Base-by-base conservation (phyloP, 2,888 invertebrate species). In the Siphonodentalium dalli region DNA sequence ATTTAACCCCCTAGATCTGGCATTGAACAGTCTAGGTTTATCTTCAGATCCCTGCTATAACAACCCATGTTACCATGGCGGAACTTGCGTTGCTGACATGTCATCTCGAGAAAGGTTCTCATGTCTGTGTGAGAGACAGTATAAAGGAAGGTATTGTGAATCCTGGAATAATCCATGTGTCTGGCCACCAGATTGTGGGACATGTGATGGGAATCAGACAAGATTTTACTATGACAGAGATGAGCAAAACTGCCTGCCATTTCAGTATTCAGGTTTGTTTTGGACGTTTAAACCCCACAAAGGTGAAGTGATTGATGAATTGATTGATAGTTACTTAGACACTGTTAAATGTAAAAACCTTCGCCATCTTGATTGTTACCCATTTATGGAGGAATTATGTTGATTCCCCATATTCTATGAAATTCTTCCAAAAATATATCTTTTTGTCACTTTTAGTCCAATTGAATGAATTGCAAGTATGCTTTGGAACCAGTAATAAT, bases 201-300 rank as follows among this genome's bases (percentile, higher is more conserved):
- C 58, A 46, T 76, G 76, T 61, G 61, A 64, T 40, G n/a, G n/a
- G n/a, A 58, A 66, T 50, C 61, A 67, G 44, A 61, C 61, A 26
- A 48, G 74, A 40, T 76, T 62, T 44, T 76, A 70, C 58, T 76
- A 72, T 59, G 74, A 75, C 49, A 63, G 66, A 29, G 57, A 67
- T 38, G 53, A 61, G n/a, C 71, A 74, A 50, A 59, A 67, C 44
- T 76, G 76, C 58, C 61, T 65, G 33, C 64, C 68, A 20, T 76
- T 76, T 43, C 71, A 68, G 48, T 75, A 68, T 44, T 67, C 74
- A 54, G 74, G 74, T 74, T 52, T 42, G 53, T 41, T 11, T n/a
- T 4, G n/a, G 15, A 20, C 34, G 15, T 23, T 5, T 5, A 9
- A 11, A n/a, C 31, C 6, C n/a, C 4, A 15, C 11, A 2, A 35